phyloP scores from a whole-genome alignment of 2,888 invertebrate species.

The Exocentrus adspersus region DNA sequence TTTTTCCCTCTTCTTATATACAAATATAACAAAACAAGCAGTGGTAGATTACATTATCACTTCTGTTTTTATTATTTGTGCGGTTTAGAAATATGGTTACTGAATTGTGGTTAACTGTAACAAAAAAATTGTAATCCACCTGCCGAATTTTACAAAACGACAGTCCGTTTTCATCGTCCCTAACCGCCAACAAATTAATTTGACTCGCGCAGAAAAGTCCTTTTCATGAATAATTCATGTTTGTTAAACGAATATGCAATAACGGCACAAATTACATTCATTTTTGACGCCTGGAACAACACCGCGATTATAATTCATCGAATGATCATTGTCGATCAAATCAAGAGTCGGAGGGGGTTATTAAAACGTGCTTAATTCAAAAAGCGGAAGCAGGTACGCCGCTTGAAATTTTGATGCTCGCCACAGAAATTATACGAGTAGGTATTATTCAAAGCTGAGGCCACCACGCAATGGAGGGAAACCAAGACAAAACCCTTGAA shows the following conservation, averaged over 20 bases:
- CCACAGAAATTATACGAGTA: too few species aligned
- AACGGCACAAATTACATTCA: constrained; percentile 1
- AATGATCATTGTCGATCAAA: background rate
- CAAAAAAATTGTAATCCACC: too few species aligned
- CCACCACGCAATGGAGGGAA: too few species aligned
- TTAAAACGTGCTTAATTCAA: constrained; percentile 1
- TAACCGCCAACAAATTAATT: too few species aligned
- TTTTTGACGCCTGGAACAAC: background rate
- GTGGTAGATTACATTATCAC: background rate
- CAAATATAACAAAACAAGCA: too few species aligned
- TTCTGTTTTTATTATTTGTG: background rate
- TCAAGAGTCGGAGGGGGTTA: background rate
- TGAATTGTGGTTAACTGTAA: too few species aligned
- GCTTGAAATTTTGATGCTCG: background rate
- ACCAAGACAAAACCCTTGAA: background rate
- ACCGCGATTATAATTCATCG: background rate
- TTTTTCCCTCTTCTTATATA: background rate
- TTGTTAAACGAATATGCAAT: background rate
- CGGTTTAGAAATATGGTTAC: too few species aligned
- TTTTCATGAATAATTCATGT: background rate
- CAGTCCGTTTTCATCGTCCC: too few species aligned
- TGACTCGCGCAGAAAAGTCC: too few species aligned
- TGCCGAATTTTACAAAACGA: too few species aligned
- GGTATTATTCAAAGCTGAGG: too few species aligned
- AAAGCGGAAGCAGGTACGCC: background rate